Evolutionary conservation across 2,113 vertebrate genomes (phyloP).

Genomic region (Irena cyanogastra): DNA sequence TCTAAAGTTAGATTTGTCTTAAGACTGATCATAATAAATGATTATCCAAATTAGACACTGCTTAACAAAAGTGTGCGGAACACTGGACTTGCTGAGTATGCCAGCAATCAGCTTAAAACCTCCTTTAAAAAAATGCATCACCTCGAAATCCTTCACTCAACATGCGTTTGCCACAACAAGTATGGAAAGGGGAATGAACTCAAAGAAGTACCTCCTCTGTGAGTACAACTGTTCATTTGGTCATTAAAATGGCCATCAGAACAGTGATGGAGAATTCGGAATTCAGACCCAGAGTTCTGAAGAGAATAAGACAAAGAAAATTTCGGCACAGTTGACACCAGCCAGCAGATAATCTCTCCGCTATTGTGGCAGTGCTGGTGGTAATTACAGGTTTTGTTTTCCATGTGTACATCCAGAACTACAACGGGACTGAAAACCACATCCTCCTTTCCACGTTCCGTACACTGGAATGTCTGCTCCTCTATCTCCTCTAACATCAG

Average conservation of each 20-base stretch:
- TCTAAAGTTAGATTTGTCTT: background rate
- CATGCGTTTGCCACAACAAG: background rate
- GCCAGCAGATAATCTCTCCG: background rate
- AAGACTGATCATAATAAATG: background rate
- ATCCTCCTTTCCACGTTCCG: background rate
- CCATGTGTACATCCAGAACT: background rate
- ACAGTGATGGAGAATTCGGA: background rate
- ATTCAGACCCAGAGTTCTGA: background rate
- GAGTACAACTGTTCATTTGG: background rate
- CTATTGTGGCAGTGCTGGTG: background rate
- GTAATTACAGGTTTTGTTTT: background rate
- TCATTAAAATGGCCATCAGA: background rate
- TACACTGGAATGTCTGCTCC: background rate
- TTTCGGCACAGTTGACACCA: background rate
- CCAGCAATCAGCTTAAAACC: background rate
- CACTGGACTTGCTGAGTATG: background rate
- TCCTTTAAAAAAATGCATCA: background rate
- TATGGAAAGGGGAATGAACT: background rate
- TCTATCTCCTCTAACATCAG: background rate
- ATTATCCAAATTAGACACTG: background rate
- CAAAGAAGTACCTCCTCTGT: background rate
- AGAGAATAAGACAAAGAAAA: background rate
- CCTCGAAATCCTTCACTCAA: background rate
- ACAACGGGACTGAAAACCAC: background rate
- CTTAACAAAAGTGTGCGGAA: background rate